Evolutionary conservation across 2,113 vertebrate genomes (phyloP), one percentile per base, ranked within the genome.

Genomic region (Merops nubicus): DNA sequence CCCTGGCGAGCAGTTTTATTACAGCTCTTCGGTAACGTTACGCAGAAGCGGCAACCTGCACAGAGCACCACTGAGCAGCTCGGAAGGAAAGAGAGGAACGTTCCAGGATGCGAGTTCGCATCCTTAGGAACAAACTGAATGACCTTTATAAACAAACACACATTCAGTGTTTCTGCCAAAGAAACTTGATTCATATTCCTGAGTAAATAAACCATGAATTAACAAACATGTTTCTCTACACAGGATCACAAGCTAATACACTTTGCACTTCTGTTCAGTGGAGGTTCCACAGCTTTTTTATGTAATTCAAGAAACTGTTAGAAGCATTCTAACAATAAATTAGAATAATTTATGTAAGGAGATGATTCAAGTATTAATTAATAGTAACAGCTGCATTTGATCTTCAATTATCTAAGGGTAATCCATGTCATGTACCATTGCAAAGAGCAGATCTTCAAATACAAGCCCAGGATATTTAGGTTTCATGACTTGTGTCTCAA

Each of bases 1-100:
- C 64, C 38, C 21, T 13, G 7, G 22, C 0, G 2, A 28, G 21
- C 1, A 4, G 15, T 18, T 40, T 53, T 21, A 15, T 40, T 33
- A 16, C 11, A 29, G 67, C 67, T 47, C 21, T 11, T 8, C 1
- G 21, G 23, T 36, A 50, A 36, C 12, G 11, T 14, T 2, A 12
- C 25, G 5, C 8, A 11, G 33, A 7, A 33, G 51, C 20, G 13
- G 22, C 54, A 21, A 29, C 14, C 36, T 6, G 23, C 38, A 23
- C 8, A 3, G 31, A 33, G n/a, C 54, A 7, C 21, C 4, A 11
- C 53, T 12, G 26, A 53, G 43, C 29, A 19, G 38, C 47, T 6
- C 25, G 31, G 38, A 53, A 40, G 25, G 56, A n/a, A 9, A 15
- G 36, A 22, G 26, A n/a, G 48, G 12, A 2, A 13, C 12, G 42